Conservation (phyloP, 2,888 invertebrate genomes). For the Patella caerulea region DNA sequence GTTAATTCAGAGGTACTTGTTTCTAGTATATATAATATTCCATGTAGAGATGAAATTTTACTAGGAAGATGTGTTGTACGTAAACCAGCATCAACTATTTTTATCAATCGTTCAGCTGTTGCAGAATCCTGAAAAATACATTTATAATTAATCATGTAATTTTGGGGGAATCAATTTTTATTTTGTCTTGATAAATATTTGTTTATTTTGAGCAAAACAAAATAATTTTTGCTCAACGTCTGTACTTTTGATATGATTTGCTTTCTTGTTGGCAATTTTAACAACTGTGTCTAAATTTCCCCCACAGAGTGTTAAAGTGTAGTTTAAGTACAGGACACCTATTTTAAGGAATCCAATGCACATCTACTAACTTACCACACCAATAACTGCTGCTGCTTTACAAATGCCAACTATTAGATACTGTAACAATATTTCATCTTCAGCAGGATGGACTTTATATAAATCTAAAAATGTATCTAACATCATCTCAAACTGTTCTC, state of each 20-base stretch:
- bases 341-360: no score
- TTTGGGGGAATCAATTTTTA: no score
- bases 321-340: no score
- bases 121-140: constrained; percentile 72
- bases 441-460: constrained; percentile 78
- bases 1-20: constrained; percentile 66
- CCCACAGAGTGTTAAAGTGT: no score
- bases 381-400: constrained; percentile 80
- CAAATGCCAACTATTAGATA: constrained; percentile 80
- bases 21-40: constrained; percentile 80
- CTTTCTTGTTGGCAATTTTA: no score
- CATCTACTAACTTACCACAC: constrained; percentile 70
- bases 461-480: constrained; percentile 80
- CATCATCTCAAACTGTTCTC: constrained; percentile 86
- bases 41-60: constrained; percentile 78
- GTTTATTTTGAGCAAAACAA: background rate
- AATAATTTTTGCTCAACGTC: no score
- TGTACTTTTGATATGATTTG: no score
- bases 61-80: constrained; percentile 78
- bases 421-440: constrained; percentile 84
- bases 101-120: constrained; percentile 77
- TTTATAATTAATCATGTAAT: constrained; percentile 6
- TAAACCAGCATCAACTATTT: constrained; percentile 76
- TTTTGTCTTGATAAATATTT: background rate
- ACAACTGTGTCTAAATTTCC: no score